Conservation (phyloP, 1,140 invertebrate species). For the Aphis craccivora region DNA sequence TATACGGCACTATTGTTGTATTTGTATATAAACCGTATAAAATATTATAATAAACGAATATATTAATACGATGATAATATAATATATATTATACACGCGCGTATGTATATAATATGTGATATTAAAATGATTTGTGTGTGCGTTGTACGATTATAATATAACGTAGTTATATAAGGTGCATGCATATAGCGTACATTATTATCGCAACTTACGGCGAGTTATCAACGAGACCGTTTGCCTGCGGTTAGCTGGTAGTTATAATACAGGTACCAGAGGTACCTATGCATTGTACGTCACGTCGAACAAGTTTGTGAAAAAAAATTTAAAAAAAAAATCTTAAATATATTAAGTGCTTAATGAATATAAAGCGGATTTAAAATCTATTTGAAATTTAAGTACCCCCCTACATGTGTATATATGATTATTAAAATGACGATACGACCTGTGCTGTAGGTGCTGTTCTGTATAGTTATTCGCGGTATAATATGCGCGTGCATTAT, state of each 20-base stretch:
- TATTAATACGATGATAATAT: too few relatives aligned
- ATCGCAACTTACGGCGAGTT: neutral
- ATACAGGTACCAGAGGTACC: too few relatives aligned
- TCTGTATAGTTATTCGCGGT: neutral
- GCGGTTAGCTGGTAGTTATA: neutral
- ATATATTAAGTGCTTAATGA: neutral
- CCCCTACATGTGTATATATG: neutral
- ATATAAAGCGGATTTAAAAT: neutral
- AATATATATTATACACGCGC: too few relatives aligned
- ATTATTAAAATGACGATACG: neutral
- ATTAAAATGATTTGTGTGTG: neutral
- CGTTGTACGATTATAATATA: neutral
- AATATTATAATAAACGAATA: neutral
- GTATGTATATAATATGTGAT: neutral
- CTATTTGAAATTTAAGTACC: neutral
- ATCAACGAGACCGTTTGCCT: neutral
- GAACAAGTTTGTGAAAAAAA: neutral
- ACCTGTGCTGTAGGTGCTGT: neutral
- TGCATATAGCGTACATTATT: neutral
- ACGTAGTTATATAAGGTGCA: neutral
- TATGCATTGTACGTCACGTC: neutral
- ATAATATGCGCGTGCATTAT: neutral
- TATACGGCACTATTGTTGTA: neutral
- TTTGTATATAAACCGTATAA: neutral
- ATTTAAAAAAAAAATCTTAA: neutral